A percentile compares a stretch with the other conserved stretches of the same genome.
Conservation (phyloP, 2,888 invertebrate genomes). For the Pseudococcus viburni region DNA sequence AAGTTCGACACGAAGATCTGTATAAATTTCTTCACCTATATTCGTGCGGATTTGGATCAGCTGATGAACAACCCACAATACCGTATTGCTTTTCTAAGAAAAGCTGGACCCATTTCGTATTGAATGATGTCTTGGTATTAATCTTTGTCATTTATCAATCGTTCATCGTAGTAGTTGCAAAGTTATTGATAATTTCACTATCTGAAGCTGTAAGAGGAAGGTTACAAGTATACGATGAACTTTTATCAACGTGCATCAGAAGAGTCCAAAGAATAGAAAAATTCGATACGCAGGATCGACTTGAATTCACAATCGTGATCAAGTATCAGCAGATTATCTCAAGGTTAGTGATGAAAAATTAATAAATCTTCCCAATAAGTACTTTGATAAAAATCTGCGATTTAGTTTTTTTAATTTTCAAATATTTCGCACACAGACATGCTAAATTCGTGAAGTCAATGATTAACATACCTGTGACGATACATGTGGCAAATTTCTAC, state of each 20-base stretch:
- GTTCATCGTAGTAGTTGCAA: background rate
- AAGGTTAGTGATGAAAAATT: background rate
- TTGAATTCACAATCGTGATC: background rate
- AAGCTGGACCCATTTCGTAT: background rate
- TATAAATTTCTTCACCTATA: background rate
- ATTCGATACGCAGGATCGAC: background rate
- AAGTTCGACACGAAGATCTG: background rate
- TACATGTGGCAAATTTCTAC: no score
- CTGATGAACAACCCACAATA: background rate
- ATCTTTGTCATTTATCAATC: background rate
- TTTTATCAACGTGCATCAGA: background rate
- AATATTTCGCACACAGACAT: no score
- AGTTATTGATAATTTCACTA: background rate
- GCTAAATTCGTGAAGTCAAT: no score
- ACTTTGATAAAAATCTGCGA: background rate
- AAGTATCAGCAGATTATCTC: background rate
- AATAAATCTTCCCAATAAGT: background rate
- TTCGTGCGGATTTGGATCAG: background rate
- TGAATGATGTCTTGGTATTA: background rate
- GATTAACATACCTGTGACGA: no score
- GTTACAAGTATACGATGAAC: background rate
- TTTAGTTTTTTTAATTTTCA: background rate
- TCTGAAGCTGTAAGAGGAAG: background rate
- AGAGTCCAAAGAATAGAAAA: background rate
- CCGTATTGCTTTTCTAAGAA: background rate